Conservation (phyloP, 2,797 vertebrate genomes). For the Hippopotamyrus pictus region DNA sequence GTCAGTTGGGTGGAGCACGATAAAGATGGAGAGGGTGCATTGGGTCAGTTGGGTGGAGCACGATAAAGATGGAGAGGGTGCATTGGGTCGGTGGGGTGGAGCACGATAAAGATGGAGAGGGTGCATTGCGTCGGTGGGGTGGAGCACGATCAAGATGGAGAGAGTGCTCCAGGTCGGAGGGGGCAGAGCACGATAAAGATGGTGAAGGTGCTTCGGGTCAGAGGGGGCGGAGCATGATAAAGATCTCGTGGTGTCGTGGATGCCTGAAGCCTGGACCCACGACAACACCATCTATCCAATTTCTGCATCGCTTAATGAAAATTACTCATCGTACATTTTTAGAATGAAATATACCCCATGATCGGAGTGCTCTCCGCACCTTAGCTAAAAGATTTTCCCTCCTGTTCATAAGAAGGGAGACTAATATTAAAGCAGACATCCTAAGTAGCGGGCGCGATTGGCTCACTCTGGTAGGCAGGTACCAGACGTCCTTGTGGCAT, state of each 20-base stretch:
- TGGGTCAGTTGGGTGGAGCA: neutral
- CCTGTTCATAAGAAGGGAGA: neutral
- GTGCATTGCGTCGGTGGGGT: neutral
- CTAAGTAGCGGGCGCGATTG: too few species aligned
- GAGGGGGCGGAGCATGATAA: neutral
- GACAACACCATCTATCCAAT: neutral
- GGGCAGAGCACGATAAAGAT: neutral
- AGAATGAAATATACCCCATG: neutral
- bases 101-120: neutral
- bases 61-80: neutral
- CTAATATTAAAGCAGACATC: neutral
- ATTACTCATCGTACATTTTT: neutral
- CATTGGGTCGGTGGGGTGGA: neutral
- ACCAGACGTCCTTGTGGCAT: neutral
- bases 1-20: neutral
- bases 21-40: neutral
- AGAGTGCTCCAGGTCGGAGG: accelerated
- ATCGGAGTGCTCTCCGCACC: neutral
- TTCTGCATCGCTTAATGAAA: neutral
- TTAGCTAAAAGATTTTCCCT: neutral
- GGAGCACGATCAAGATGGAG: neutral
- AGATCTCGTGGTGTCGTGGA: neutral
- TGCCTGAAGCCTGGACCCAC: neutral
- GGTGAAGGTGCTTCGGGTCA: neutral
- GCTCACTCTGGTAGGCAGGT: neutral